Evolutionary conservation across 1,140 invertebrate genomes (phyloP).

Genomic region (Hypsibius dujardini): DNA sequence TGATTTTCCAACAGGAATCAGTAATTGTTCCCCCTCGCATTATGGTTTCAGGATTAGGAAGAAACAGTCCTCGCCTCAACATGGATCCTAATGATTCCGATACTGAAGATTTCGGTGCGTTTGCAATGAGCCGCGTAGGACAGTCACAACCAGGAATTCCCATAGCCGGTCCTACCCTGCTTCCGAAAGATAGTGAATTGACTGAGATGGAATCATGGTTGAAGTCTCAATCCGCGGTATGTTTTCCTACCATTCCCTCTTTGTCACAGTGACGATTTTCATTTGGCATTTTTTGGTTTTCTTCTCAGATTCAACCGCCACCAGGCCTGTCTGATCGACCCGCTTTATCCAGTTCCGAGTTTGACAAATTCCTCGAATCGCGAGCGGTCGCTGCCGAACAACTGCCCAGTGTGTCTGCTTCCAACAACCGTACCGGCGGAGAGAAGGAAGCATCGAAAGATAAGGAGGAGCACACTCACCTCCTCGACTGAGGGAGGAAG

Average conservation of each 20-base stretch:
- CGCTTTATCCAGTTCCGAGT: conserved; percentile 66
- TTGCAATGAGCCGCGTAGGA: conserved; percentile 28
- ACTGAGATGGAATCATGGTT: conserved; percentile 86
- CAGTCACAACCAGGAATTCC: conserved; percentile 22
- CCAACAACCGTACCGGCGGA: not conserved
- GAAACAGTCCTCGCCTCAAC: no score
- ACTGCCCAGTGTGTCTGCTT: conserved; percentile 29
- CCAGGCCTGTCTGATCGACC: not conserved
- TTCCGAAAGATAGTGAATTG: conserved; percentile 64
- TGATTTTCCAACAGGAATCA: no score
- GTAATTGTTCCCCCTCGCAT: no score
- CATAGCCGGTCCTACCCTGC: conserved; percentile 33
- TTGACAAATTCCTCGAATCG: conserved; percentile 74
- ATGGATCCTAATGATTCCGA: no score
- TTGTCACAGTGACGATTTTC: not conserved
- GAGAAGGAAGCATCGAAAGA: not conserved
- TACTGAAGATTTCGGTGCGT: conserved; percentile 27
- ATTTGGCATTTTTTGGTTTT: conserved; percentile 19
- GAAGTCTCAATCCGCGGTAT: conserved; percentile 17
- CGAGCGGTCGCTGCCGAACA: conserved; percentile 54
- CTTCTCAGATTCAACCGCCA: conserved; percentile 19
- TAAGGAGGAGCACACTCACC: not conserved
- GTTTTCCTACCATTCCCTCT: conserved; percentile 1
- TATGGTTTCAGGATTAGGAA: no score
- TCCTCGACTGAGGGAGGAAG: not conserved